Percentiles rank a stretch among this genome's conserved stretches.
phyloP scores from a whole-genome alignment of 2,113 vertebrate species.

The Emydocephalus ijimae region DNA sequence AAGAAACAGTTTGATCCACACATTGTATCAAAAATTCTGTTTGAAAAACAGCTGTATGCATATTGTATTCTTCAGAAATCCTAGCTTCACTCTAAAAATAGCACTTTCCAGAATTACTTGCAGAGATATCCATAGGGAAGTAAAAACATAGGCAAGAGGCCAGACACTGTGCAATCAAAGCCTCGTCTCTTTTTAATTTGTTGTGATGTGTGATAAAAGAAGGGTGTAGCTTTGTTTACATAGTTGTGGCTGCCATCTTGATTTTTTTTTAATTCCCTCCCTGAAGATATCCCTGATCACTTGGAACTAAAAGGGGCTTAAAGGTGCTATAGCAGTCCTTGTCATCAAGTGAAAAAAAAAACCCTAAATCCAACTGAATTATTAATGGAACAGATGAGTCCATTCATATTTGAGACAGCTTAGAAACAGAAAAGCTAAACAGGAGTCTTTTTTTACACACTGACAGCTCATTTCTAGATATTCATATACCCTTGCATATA shows the following conservation, averaged over 20 bases:
- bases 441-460: not conserved
- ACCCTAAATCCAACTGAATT: not conserved
- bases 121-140: not conserved
- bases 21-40: not conserved
- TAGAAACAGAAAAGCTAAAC: accelerated
- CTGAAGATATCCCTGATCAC: not conserved
- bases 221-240: not conserved
- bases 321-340: not conserved
- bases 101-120: not conserved
- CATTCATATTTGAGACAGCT: not conserved
- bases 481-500: not conserved
- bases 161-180: not conserved
- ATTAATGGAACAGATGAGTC: not conserved
- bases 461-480: not conserved
- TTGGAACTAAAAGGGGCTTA: not conserved
- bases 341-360: not conserved
- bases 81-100: not conserved
- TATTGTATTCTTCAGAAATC: not conserved
- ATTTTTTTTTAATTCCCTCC: not conserved
- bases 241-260: not conserved
- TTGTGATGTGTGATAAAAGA: not conserved
- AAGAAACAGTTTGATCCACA: not conserved
- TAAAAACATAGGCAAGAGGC: not conserved
- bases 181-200: not conserved
- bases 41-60: not conserved